These are phyloP conservation scores for Gallinago solitaria DNA, from an alignment of 2,797 vertebrate species.

Conservation along the genomic window DNA sequence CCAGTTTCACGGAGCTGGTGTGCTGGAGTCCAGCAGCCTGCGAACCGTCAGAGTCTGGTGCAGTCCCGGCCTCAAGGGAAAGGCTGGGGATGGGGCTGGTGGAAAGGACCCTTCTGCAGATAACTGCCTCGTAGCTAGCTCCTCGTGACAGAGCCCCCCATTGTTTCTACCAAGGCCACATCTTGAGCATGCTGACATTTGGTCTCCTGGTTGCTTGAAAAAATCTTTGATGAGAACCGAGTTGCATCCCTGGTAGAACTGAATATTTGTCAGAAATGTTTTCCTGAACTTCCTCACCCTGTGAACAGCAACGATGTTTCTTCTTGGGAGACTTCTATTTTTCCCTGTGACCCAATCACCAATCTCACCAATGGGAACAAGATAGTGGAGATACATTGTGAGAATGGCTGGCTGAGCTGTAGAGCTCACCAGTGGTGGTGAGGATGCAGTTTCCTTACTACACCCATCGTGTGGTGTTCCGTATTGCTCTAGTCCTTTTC, in stretches of 20 bases:
- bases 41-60: fast-evolving
- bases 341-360: neutral
- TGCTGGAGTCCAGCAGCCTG: neutral
- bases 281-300: neutral
- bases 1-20: fast-evolving
- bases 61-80: fast-evolving
- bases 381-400: neutral
- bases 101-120: neutral
- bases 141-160: fast-evolving
- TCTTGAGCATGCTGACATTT: fast-evolving
- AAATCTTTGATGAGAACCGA: neutral
- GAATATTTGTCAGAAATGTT: neutral
- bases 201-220: neutral
- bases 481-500: neutral
- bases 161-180: neutral
- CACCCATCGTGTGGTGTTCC: fast-evolving
- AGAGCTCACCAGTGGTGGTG: neutral
- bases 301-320: neutral
- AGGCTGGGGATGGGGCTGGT: neutral
- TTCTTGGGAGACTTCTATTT: neutral
- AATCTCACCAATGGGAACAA: fast-evolving
- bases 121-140: neutral
- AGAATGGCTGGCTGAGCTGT: neutral
- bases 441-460: neutral
- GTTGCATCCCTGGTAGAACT: neutral